Evolutionary conservation across 1,140 invertebrate genomes (phyloP).

Genomic region (Pantala flavescens): DNA sequence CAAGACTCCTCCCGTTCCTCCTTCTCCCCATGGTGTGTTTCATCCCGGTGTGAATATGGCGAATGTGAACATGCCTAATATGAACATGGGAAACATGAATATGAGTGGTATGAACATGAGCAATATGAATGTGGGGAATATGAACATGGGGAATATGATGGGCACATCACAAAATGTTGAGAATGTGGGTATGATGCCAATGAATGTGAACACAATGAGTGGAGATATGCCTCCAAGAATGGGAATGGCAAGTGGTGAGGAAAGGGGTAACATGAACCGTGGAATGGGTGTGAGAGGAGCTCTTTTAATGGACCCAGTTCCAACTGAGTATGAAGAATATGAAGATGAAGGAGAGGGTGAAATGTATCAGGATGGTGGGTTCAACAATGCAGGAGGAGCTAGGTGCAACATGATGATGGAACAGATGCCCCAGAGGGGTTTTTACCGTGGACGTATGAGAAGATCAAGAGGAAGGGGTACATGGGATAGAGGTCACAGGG

Average conservation of each 20-base stretch:
- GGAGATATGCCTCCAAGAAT: too few species aligned
- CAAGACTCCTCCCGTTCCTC: background rate
- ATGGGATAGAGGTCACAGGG: background rate
- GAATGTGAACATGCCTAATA: background rate
- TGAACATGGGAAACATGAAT: background rate
- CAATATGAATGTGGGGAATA: background rate
- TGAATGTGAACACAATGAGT: background rate
- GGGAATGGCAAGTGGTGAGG: background rate
- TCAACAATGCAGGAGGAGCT: background rate
- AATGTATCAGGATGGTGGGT: background rate
- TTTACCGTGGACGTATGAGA: background rate
- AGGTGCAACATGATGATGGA: background rate
- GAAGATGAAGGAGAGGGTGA: background rate
- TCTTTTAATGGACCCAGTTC: background rate
- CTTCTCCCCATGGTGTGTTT: background rate
- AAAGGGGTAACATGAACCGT: background rate
- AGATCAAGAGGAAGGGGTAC: background rate
- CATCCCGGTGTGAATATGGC: background rate
- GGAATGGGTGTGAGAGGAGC: background rate
- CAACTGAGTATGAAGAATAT: background rate
- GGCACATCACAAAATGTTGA: background rate
- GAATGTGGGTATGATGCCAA: background rate
- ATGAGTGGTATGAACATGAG: background rate
- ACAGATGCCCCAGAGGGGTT: background rate
- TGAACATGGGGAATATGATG: background rate